Base-by-base conservation (phyloP, 2,888 invertebrate genomes). In the Panopea generosa region DNA sequence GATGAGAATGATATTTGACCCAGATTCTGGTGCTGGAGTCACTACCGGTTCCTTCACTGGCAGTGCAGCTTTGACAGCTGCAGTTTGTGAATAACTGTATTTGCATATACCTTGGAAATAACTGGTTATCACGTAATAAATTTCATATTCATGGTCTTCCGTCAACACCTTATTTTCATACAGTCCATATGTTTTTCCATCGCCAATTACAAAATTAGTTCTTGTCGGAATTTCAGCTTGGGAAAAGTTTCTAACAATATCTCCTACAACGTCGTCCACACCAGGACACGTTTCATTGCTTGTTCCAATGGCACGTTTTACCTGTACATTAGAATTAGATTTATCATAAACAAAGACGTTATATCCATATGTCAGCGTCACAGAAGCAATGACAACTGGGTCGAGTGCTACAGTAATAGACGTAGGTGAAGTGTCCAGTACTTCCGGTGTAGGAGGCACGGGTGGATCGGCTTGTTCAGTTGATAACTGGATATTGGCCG, bases 81-180 rank as follows among this genome's bases (percentile, higher is more conserved):
- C 38, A 20, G 87, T 80, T 40, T 74, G 76, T 16, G 95, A 95
- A 92, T 95, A 96, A 27, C 95, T 93, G 1, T 94, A 93, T 92
- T 95, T 96, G 29, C 94, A 95, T 0, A 95, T 92, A 85, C 95
- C 95, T 86, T 95, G 94, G 72, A 95, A 93, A 38, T 94, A 94
- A 93, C 96, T 96, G 2, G 95, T 94, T 65, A 96, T 94, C 18
- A 96, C 96, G 65, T 96, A 92, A 55, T 95, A 94, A 2, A 97
- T 94, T 83, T 96, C 95, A 77, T 93, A 93, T 81, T 95, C 94
- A 83, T 94, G 93, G 14, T 94, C 94, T 33, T 94, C 91, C 11
- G 94, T 94, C 60, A 98, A 91, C 0, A 96, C 96, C 1, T 95
- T 95, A 93, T 98, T 98, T 83, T 94, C 95, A 90, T 95, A 97